phyloP scores from a whole-genome alignment of 2,888 invertebrate genomes.

The Mesoligia furuncula region DNA sequence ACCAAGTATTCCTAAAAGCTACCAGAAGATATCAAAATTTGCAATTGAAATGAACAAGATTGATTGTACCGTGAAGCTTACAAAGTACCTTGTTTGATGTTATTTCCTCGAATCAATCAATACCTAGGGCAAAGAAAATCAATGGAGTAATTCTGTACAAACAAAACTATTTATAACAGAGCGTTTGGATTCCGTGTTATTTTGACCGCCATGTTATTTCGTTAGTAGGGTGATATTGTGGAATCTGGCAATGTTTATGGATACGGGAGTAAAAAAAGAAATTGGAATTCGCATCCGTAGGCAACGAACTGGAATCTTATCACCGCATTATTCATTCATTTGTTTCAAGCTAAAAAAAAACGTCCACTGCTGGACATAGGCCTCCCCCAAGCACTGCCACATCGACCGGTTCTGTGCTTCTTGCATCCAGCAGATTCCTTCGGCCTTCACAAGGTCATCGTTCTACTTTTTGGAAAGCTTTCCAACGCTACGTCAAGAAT shows the following conservation, averaged over 20 bases:
- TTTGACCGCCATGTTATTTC: conserved; percentile 12
- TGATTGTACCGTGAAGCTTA: conserved; percentile 38
- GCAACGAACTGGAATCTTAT: not conserved
- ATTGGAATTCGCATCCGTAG: not conserved
- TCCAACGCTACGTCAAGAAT: not conserved
- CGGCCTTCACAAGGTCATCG: not conserved
- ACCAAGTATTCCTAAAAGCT: conserved; percentile 18
- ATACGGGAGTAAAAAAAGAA: not conserved
- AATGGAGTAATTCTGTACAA: conserved; percentile 26
- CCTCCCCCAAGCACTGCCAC: not conserved
- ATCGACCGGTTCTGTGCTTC: not conserved
- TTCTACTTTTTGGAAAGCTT: not conserved
- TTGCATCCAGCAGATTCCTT: not conserved
- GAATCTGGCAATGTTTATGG: not conserved
- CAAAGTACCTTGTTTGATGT: conserved; percentile 44
- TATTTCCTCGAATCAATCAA: conserved; percentile 24
- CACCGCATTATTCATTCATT: too few relatives aligned
- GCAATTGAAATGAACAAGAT: conserved; percentile 42
- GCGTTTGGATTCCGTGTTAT: conserved; percentile 24
- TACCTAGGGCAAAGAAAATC: conserved; percentile 29
- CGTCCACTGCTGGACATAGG: not conserved
- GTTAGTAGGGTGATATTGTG: not conserved
- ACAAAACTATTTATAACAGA: conserved; percentile 37
- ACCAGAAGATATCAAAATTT: conserved; percentile 24
- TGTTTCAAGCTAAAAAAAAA: too few relatives aligned